Base-by-base conservation (phyloP, 2,113 vertebrate species). In the Colaptes auratus region DNA sequence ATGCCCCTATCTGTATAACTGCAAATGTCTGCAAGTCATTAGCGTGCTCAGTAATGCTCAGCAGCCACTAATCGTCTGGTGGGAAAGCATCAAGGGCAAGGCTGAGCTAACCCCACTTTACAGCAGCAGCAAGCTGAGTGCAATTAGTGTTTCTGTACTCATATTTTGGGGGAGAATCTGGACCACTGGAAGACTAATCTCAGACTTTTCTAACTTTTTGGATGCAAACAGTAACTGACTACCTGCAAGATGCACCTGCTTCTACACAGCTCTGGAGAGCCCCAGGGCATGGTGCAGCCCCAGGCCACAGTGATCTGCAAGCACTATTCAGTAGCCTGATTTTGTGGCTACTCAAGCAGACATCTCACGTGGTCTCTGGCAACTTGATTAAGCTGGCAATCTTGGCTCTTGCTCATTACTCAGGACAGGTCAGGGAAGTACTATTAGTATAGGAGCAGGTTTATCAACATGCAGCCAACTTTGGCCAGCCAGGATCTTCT, bases 11-110 rank as follows among this genome's bases (percentile, higher is more conserved):
- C 66, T 67, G 56, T 74, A 0, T 58, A 94, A 58, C 72, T 93
- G 94, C 92, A 89, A 56, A 94, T n/a, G 70, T 84, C 86, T 81
- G 79, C 91, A 93, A 91, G 79, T 88, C 66, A 72, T 91, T 72
- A 92, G 82, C 20, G 3, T 21, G 48, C 73, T 91, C 88, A 86
- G 67, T 81, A 89, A 78, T 64, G 65, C 58, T 50, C 72, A 95
- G 76, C 53, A 78, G 59, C 70, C 81, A 39, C 44, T 36, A 59
- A 94, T 92, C 36, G 88, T 33, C 42, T 3, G 0, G 15, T 12
- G 39, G 27, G 76, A 89, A 72, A 80, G 60, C 71, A 93, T 33
- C 75, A 91, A 86, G 78, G 85, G 90, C 82, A 88, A 33, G 52
- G 53, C 72, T 72, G 44, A 85, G 71, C 52, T 15, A 3, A 6